phyloP scores from a whole-genome alignment of 1,140 invertebrate genomes.

The Lasioglossum albipes region DNA sequence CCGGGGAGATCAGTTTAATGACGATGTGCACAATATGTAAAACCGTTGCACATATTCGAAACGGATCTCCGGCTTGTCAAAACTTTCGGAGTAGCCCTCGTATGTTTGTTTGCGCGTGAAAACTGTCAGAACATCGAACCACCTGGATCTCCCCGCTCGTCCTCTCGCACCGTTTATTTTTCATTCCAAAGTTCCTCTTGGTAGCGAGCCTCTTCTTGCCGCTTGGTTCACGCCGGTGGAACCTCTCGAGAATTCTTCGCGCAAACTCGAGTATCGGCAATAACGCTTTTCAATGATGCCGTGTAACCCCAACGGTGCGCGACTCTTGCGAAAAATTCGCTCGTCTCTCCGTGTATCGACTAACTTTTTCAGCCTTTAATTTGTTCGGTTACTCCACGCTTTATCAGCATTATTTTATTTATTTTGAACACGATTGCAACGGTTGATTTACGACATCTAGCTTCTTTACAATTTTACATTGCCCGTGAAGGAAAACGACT shows the following conservation, averaged over 20 bases:
- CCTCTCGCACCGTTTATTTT: constrained; percentile 39
- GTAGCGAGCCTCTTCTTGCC: constrained; percentile 19
- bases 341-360: neutral
- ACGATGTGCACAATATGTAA: neutral
- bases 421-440: no score
- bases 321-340: neutral
- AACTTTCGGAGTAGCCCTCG: neutral
- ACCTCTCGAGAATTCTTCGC: constrained; percentile 42
- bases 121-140: constrained; percentile 51
- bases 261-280: constrained; percentile 31
- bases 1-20: neutral
- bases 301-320: neutral
- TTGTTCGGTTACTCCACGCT: neutral
- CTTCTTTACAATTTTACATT: no score
- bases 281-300: constrained; percentile 20
- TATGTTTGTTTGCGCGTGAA: constrained; percentile 31
- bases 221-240: constrained; percentile 28
- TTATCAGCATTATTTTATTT: no score
- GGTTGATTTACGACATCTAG: no score
- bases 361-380: neutral
- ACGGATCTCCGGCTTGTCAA: neutral
- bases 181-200: constrained; percentile 24
- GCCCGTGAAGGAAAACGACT: no score
- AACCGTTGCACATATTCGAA: neutral
- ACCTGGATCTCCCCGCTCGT: constrained; percentile 43